These are phyloP conservation scores for Cryptotermes secundus DNA, from an alignment of 1,140 invertebrate genomes.

Conservation along the genomic window DNA sequence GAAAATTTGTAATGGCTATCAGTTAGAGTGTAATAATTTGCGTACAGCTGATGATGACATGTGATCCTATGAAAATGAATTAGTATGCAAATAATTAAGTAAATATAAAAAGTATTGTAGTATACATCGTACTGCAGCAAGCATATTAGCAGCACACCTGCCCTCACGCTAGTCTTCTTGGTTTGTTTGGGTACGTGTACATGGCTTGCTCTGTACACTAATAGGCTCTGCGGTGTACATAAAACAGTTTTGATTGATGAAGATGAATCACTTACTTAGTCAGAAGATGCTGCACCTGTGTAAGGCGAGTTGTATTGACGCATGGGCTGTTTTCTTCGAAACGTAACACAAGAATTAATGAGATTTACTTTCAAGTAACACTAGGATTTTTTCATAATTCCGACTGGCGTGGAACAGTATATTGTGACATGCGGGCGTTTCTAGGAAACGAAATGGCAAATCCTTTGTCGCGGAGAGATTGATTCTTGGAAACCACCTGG, in stretches of 20 bases:
- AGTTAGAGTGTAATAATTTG: constrained; percentile 14
- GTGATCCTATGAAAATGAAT: not conserved
- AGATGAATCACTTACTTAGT: not conserved
- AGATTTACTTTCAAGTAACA: no score
- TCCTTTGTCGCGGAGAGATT: no score
- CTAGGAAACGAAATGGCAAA: no score
- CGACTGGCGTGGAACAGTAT: no score
- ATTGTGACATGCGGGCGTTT: no score
- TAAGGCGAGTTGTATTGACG: not conserved
- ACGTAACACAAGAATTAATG: not conserved
- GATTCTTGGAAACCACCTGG: no score
- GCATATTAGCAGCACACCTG: not conserved
- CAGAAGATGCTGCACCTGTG: not conserved
- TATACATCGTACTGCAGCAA: not conserved
- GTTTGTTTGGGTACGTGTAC: not conserved
- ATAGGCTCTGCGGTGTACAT: constrained; percentile 1
- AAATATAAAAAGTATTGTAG: not conserved
- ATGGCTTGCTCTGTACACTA: not conserved
- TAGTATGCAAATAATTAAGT: not conserved
- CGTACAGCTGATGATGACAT: constrained; percentile 1
- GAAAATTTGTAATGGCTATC: not conserved
- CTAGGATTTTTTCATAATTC: no score
- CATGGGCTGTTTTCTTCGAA: not conserved
- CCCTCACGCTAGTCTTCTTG: not conserved
- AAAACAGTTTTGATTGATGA: constrained; percentile 20